phyloP scores from a whole-genome alignment of 2,797 vertebrate species.

The Antennarius maculatus region DNA sequence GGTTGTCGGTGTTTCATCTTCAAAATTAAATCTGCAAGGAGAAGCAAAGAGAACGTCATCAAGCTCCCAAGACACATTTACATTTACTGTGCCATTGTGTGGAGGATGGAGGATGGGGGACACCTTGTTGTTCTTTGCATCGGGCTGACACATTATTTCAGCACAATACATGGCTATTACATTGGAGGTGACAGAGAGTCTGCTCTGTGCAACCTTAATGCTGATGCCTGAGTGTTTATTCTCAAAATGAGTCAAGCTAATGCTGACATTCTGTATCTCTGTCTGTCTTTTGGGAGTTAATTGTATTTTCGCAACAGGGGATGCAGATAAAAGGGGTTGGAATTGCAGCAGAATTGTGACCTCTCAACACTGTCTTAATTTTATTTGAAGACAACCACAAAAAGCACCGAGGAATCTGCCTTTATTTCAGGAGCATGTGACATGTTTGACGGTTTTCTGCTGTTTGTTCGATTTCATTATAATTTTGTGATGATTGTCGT shows the following conservation, averaged over 20 bases:
- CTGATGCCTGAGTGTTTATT: slow-evolving; percentile 30
- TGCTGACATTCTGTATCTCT: slow-evolving; percentile 49
- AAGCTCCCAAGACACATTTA: slow-evolving; percentile 3
- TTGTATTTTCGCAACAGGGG: slow-evolving; percentile 39
- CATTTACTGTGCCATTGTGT: slow-evolving; percentile 2
- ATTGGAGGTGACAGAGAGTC: slow-evolving; percentile 2
- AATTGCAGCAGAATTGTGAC: slow-evolving; percentile 20
- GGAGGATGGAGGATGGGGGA: background rate
- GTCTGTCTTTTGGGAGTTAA: slow-evolving; percentile 56
- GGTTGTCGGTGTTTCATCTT: slow-evolving; percentile 93
- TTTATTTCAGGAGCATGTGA: background rate
- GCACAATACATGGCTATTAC: slow-evolving; percentile 7
- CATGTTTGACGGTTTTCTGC: too few species aligned
- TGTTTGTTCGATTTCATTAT: too few species aligned
- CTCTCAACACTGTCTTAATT: slow-evolving; percentile 28
- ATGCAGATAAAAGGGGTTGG: slow-evolving; percentile 19
- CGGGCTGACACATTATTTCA: slow-evolving; percentile 10
- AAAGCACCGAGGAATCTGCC: too few species aligned
- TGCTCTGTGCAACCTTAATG: slow-evolving; percentile 17
- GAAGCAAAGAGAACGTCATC: slow-evolving; percentile 29
- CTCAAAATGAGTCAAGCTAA: slow-evolving; percentile 37
- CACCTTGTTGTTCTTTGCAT: slow-evolving; percentile 1
- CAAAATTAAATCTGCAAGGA: slow-evolving; percentile 92
- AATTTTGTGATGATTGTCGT: too few species aligned
- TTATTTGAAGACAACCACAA: slow-evolving; percentile 20